Evolutionary conservation across 2,113 vertebrate genomes (phyloP).

Genomic region (Pelecanus crispus): DNA sequence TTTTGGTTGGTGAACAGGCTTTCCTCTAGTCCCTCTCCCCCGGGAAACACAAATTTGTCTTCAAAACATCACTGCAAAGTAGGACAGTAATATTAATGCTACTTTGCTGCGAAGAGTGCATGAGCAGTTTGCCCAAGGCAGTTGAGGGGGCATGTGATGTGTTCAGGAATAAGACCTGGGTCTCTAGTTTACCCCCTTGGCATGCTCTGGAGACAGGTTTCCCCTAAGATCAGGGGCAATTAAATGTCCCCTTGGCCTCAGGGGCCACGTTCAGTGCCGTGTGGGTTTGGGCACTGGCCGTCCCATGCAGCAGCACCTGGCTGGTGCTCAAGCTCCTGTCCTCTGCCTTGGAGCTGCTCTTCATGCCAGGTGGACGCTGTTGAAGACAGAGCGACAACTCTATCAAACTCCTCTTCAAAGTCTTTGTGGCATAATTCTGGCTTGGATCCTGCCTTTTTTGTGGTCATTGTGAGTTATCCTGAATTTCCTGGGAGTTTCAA

Average conservation of each 20-base stretch:
- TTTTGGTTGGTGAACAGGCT: not conserved
- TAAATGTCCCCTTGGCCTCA: not conserved
- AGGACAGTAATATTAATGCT: not conserved
- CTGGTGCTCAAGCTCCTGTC: not conserved
- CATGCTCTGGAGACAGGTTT: not conserved
- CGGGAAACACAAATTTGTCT: not conserved
- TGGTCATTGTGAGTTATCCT: not conserved
- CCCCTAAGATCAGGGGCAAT: not conserved
- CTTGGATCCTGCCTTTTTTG: not conserved
- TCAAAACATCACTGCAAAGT: conserved; percentile 8
- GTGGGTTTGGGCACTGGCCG: not conserved
- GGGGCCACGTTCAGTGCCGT: accelerated
- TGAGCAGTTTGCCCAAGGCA: not conserved
- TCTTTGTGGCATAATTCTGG: not conserved
- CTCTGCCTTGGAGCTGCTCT: not conserved
- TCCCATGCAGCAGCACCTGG: not conserved
- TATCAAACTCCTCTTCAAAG: not conserved
- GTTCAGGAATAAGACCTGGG: not conserved
- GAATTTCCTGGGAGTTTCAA: not conserved
- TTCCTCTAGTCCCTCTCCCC: not conserved
- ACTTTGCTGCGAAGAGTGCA: not conserved
- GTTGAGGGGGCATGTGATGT: not conserved
- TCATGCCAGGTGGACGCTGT: accelerated
- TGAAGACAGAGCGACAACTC: not conserved
- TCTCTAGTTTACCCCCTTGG: accelerated